Conservation (phyloP, 1,140 invertebrate species). For the Diorhabda carinulata region DNA sequence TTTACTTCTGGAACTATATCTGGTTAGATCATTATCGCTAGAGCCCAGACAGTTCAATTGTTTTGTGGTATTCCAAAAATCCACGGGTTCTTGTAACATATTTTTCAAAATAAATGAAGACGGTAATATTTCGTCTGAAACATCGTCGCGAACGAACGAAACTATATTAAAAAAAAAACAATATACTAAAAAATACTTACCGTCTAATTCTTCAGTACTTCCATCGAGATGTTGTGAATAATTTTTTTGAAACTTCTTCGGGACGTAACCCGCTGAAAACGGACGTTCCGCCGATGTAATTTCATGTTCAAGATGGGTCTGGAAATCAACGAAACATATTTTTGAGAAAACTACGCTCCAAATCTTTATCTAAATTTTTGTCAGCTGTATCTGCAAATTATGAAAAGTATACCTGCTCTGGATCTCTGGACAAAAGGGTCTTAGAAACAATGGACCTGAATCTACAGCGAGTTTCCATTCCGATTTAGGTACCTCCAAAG, state of each 20-base stretch:
- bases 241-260: constrained; percentile 25
- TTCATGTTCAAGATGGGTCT: constrained; percentile 24
- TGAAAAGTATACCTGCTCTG: not conserved
- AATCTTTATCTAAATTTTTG: too few relatives aligned
- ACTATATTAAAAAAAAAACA: constrained; percentile 11
- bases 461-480: not conserved
- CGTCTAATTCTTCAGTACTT: constrained; percentile 31
- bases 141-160: not conserved
- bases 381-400: not conserved
- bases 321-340: not conserved
- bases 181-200: constrained; percentile 20
- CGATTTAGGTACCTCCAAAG: too few relatives aligned
- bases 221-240: constrained; percentile 19
- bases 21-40: constrained; percentile 21
- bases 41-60: constrained; percentile 7
- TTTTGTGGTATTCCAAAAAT: constrained; percentile 28
- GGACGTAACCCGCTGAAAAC: constrained; percentile 34
- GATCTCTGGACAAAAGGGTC: not conserved
- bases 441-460: not conserved
- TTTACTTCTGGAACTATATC: constrained; percentile 21
- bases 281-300: constrained; percentile 25
- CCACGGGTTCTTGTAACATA: constrained; percentile 35
- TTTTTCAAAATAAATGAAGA: constrained; percentile 37
- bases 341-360: too few relatives aligned
- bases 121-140: constrained; percentile 30